Evolutionary conservation across 2,888 invertebrate genomes (phyloP).

Genomic region (Matsumyia berberina): DNA sequence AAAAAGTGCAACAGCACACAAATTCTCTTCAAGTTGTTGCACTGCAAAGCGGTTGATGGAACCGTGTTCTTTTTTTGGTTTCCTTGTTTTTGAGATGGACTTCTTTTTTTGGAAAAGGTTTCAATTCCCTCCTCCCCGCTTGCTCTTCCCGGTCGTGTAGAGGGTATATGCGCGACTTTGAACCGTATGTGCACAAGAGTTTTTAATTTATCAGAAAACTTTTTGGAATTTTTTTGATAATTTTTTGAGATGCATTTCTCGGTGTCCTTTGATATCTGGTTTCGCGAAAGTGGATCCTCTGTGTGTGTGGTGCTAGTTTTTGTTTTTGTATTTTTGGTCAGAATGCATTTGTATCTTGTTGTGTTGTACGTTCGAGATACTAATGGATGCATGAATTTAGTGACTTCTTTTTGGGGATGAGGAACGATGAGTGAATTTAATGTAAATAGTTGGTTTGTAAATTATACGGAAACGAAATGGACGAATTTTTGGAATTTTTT

Average conservation of each 20-base stretch:
- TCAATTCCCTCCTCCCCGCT: conserved; percentile 5
- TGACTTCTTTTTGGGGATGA: conserved; percentile 28
- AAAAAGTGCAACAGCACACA: conserved; percentile 47
- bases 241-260: conserved; percentile 62
- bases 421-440: conserved; percentile 64
- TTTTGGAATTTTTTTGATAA: conserved; percentile 31
- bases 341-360: conserved; percentile 61
- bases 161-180: conserved; percentile 27
- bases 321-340: conserved; percentile 70
- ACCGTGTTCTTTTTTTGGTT: conserved; percentile 32
- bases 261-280: conserved; percentile 67
- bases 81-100: neutral
- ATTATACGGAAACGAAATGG: conserved; percentile 50
- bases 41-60: conserved; percentile 57
- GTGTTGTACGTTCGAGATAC: conserved; percentile 43
- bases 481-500: conserved; percentile 1
- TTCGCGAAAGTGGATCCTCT: conserved; percentile 28
- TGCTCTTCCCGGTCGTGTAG: neutral
- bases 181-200: conserved; percentile 41
- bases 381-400: conserved; percentile 67
- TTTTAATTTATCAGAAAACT: conserved; percentile 63
- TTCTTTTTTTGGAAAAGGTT: conserved; percentile 29
- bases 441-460: conserved; percentile 57
- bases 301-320: conserved; percentile 67
- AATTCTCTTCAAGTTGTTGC: conserved; percentile 45